Evolutionary conservation across 2,888 invertebrate species (phyloP).

Genomic region (Hirtodrosophila confusa): DNA sequence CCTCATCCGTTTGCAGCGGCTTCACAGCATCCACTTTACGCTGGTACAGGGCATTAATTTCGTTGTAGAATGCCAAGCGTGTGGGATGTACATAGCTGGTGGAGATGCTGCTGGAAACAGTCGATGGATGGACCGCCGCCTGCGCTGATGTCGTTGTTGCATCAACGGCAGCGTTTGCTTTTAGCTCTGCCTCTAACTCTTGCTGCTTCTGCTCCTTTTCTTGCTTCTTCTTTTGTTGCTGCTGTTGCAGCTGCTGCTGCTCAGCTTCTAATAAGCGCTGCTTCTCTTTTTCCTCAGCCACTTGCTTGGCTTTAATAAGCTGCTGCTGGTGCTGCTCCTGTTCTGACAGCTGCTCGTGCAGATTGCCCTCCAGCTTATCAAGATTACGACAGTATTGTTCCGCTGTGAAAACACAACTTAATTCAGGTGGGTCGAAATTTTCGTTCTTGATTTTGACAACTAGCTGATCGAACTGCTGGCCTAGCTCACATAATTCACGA

Average conservation of each 20-base stretch:
- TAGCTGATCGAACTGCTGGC: constrained; percentile 77
- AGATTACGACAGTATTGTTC: constrained; percentile 84
- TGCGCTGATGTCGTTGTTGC: constrained; percentile 36
- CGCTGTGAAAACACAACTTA: constrained; percentile 84
- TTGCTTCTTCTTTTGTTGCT: constrained; percentile 23
- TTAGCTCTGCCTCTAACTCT: constrained; percentile 27
- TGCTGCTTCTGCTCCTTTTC: constrained; percentile 35
- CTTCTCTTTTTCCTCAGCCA: constrained; percentile 49
- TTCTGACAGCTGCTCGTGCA: constrained; percentile 70
- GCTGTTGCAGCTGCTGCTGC: constrained; percentile 39
- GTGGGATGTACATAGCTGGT: constrained; percentile 85
- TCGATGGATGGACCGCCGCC: constrained; percentile 19
- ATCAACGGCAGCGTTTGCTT: constrained; percentile 33
- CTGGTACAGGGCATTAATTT: constrained; percentile 86
- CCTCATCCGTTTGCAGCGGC: constrained; percentile 86
- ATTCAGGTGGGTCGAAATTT: constrained; percentile 85
- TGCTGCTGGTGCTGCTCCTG: constrained; percentile 82
- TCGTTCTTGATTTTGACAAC: constrained; percentile 81
- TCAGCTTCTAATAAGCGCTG: constrained; percentile 38
- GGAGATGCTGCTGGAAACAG: constrained; percentile 33
- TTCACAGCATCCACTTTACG: constrained; percentile 87
- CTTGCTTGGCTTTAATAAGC: constrained; percentile 43
- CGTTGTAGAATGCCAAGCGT: constrained; percentile 86
- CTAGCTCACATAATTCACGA: constrained; percentile 82
- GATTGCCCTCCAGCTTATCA: constrained; percentile 85